Evolutionary conservation across 2,888 invertebrate species (phyloP).

Genomic region (Neoscelio sp.): DNA sequence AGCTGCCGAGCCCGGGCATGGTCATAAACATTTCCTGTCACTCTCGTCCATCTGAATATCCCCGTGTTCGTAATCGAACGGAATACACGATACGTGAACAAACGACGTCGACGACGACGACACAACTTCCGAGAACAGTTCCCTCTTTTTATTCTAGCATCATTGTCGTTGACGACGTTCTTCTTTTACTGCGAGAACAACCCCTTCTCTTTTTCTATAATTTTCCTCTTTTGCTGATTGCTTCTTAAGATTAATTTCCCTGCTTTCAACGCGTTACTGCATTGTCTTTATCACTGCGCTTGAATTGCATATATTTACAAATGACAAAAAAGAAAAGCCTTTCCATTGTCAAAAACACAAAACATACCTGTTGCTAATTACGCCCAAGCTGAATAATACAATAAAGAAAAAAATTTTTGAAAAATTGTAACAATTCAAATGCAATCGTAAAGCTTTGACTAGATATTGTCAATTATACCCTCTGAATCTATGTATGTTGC

Average conservation of each 20-base stretch:
- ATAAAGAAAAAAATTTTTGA: no score
- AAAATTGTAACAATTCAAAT: no score
- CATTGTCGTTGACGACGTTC: slow-evolving; percentile 52
- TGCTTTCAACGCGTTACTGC: slow-evolving; percentile 18
- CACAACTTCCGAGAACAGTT: slow-evolving; percentile 70
- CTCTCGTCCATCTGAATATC: slow-evolving; percentile 44
- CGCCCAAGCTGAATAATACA: no score
- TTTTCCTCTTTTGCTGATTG: slow-evolving; percentile 59
- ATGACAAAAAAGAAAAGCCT: slow-evolving; percentile 8
- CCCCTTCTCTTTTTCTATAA: slow-evolving; percentile 33
- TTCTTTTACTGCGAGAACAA: slow-evolving; percentile 28
- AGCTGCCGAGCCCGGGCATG: slow-evolving; percentile 33
- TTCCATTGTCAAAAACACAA: slow-evolving; percentile 23
- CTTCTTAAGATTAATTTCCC: slow-evolving; percentile 60
- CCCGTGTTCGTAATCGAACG: slow-evolving; percentile 18
- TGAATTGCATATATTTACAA: slow-evolving; percentile 46
- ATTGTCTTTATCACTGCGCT: slow-evolving; percentile 31
- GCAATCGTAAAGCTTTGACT: no score
- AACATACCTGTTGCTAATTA: slow-evolving; percentile 46
- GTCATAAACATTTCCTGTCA: slow-evolving; percentile 59
- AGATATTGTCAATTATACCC: no score
- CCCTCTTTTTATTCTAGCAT: slow-evolving; percentile 57
- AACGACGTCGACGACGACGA: slow-evolving; percentile 61
- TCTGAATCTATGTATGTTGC: no score
- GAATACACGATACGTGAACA: not conserved